Evolutionary conservation across 2,888 invertebrate genomes (phyloP), one percentile per base, ranked within the genome.

Genomic region (Bombyx huttoni): DNA sequence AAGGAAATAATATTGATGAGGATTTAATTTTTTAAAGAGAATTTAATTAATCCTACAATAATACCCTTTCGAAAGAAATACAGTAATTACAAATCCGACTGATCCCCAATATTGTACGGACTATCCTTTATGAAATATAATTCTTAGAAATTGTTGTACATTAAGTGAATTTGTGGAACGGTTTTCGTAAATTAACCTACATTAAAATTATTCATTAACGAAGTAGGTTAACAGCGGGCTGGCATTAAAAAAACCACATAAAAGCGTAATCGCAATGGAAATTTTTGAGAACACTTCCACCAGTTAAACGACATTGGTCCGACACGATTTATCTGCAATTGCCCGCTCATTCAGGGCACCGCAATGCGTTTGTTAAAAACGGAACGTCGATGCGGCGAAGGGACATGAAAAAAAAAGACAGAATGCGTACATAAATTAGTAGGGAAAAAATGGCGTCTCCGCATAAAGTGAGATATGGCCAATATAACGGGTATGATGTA

Each of bases 401-500:
- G 58, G 57, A 56, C 57, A 65, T 48, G 46, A 61, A 68, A 65
- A 68, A 62, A 71, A 73, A 73, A 68, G 59, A 57, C 61, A 60
- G 57, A 60, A 63, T 67, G 58, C 57, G 58, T 57, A 66, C 70
- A 80, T 78, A 81, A 81, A 79, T 78, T 78, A 75, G 69, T 68
- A 60, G 63, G 62, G 62, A 60, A 67, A 71, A 75, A 75, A 73
- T 70, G 66, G 68, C 64, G 70, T 64, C 70, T 71, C 74, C 64
- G 66, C 70, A 76, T 72, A 75, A 70, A 68, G 69, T 74, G 77
- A 78, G 78, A 79, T 80, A 81, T 74, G 75, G 71, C 66, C 73
- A 75, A 76, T 76, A 74, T 75, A 81, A 72, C 68, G 65, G 68
- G 68, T 69, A 73, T 78, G 77, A 80, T 78, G 79, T 70, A 78